Evolutionary conservation across 2,888 invertebrate genomes (phyloP), one percentile per base, ranked within the genome.

Genomic region (Temnothorax rugatulus): DNA sequence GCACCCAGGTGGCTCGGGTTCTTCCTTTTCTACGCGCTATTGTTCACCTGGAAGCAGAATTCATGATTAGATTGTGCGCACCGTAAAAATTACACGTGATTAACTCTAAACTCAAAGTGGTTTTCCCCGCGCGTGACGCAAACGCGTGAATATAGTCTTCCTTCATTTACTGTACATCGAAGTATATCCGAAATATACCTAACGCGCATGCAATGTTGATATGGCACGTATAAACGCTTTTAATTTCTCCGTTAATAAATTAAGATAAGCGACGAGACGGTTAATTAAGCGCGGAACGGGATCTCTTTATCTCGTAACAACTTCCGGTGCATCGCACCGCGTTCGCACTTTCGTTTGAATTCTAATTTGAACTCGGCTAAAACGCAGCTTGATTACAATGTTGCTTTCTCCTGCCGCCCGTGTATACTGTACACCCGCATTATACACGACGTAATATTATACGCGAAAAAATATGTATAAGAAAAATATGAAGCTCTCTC

Each of bases 351-450:
- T 79, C 79, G 59, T 79, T 59, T 73, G 18, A 47, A 71, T 59
- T 71, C 47, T 79, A 73, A 79, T 73, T 79, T 47, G 18, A 59
- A 79, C 59, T 71, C 47, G 29, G 25, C 21, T 79, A 79, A 79
- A 59, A 59, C n/a, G 34, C 29, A 73, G 38, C 44, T 59, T 44
- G 59, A 64, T 61, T 54, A 63, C 59, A 82, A 85, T 75, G 77
- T 83, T 64, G 87, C 89, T 89, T 89, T 89, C 89, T 86, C 87
- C 21, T 54, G 74, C 74, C 13, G 38, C 54, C 34, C n/a, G 59
- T 52, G 69, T 77, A 44, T 25, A 50, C 74, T 47, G 69, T 77
- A 44, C n/a, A 50, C 74, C 21, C 50, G 11, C 21, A 75, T 34
- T 71, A 71, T 18, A 59, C 34, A 8, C 44, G 13, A 79, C 44